Conservation (phyloP, 1,140 invertebrate species). For the Drosophila busckii region DNA sequence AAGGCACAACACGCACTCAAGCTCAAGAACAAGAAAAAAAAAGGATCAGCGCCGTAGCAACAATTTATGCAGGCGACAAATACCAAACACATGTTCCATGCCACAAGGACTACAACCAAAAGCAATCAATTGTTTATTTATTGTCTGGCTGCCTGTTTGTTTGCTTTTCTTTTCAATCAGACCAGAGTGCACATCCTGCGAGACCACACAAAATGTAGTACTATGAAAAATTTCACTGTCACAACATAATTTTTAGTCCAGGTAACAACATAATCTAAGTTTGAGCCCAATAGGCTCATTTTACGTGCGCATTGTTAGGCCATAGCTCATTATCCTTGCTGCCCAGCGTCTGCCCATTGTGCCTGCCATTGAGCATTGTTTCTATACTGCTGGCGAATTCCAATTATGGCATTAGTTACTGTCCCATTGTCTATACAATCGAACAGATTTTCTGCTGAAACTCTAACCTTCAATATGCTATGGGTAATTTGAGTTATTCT, state of each 20-base stretch:
- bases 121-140: conserved; percentile 71
- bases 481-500: conserved; percentile 35
- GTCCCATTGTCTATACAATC: conserved; percentile 34
- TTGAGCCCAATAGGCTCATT: conserved; percentile 63
- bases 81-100: conserved; percentile 69
- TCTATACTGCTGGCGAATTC: conserved; percentile 7
- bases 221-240: conserved; percentile 2
- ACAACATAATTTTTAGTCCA: conserved; percentile 9
- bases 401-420: conserved; percentile 34
- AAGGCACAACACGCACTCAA: conserved; percentile 71
- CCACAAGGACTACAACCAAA: conserved; percentile 4
- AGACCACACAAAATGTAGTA: conserved; percentile 41
- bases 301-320: conserved; percentile 42
- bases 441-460: not conserved
- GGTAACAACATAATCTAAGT: conserved; percentile 53
- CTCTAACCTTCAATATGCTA: conserved; percentile 5
- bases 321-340: conserved; percentile 9
- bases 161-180: conserved; percentile 43
- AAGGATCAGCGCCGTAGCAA: conserved; percentile 53
- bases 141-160: conserved; percentile 63
- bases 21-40: conserved; percentile 16
- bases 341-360: too few relatives aligned
- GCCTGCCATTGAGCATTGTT: conserved; percentile 43
- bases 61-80: conserved; percentile 76
- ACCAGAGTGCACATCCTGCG: conserved; percentile 29